Conservation (phyloP, 37 sponge, comb jelly and placozoan genomes). For the Eunapius fragilis region DNA sequence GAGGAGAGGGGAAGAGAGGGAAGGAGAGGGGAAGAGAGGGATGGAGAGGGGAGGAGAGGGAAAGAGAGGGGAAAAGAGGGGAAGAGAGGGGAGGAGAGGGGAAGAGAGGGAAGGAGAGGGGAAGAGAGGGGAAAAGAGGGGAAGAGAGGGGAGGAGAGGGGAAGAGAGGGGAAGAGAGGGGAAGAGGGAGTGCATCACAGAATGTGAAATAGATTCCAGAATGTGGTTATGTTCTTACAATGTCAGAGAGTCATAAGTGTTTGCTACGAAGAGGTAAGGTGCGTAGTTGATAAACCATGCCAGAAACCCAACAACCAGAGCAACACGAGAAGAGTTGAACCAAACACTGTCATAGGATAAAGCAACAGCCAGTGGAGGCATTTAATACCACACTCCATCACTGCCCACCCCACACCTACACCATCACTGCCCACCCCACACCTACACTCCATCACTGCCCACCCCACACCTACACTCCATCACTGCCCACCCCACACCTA, state of each 20-base stretch:
- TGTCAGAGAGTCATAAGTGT: constrained; percentile 8
- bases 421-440: neutral
- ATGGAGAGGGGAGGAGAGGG: constrained; percentile 4
- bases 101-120: neutral
- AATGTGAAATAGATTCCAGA: too few species aligned
- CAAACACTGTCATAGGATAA: constrained; percentile 67
- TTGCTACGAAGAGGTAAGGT: constrained; percentile 65
- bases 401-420: too few species aligned
- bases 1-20: constrained; percentile 51
- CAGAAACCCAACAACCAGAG: constrained; percentile 67
- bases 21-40: constrained; percentile 46
- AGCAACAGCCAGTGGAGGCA: neutral
- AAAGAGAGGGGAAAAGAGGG: neutral
- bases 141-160: neutral
- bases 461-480: too few species aligned
- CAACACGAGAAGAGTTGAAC: constrained; percentile 77
- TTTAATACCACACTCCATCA: neutral
- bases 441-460: neutral
- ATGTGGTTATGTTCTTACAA: too few species aligned
- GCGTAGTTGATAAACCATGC: constrained; percentile 74
- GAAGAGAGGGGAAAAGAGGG: neutral
- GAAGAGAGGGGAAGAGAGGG: neutral
- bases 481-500: neutral
- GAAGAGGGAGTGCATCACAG: neutral
- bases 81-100: neutral